Conservation (phyloP, 2,113 vertebrate genomes). For the Ardeotis arabs region DNA sequence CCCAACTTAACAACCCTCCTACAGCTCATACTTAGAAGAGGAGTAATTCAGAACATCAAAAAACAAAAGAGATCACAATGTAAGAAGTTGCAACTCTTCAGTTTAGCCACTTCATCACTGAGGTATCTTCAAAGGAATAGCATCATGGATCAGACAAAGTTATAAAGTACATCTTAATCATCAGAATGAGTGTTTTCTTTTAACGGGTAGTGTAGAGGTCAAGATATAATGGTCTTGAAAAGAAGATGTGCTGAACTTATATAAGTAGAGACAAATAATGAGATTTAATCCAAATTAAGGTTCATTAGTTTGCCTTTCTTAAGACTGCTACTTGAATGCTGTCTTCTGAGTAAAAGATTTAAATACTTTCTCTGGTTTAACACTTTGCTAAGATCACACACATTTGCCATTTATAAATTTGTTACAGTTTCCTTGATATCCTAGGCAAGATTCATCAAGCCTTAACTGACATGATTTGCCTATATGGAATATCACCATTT, state of each 20-base stretch:
- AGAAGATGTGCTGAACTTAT: not conserved
- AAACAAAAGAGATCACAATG: constrained; percentile 1
- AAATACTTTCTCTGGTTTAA: not conserved
- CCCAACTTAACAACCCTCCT: not conserved
- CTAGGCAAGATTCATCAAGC: not conserved
- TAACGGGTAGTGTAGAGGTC: not conserved
- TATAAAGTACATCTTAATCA: constrained; percentile 43
- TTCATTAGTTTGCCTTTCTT: not conserved
- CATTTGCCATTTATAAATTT: not conserved
- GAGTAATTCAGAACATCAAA: constrained; percentile 7
- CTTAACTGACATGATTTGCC: not conserved
- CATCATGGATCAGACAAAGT: not conserved
- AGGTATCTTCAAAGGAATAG: not conserved
- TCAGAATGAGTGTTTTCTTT: not conserved
- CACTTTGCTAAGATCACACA: not conserved
- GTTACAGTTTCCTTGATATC: not conserved
- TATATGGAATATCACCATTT: not conserved
- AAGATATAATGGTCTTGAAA: not conserved
- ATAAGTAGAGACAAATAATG: not conserved
- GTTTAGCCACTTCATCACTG: not conserved
- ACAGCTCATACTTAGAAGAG: not conserved
- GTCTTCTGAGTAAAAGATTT: not conserved
- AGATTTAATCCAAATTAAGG: not conserved
- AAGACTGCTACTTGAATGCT: not conserved
- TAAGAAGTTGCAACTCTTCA: not conserved